Conservation (phyloP, 2,888 invertebrate genomes). For the Quadriops clusia region DNA sequence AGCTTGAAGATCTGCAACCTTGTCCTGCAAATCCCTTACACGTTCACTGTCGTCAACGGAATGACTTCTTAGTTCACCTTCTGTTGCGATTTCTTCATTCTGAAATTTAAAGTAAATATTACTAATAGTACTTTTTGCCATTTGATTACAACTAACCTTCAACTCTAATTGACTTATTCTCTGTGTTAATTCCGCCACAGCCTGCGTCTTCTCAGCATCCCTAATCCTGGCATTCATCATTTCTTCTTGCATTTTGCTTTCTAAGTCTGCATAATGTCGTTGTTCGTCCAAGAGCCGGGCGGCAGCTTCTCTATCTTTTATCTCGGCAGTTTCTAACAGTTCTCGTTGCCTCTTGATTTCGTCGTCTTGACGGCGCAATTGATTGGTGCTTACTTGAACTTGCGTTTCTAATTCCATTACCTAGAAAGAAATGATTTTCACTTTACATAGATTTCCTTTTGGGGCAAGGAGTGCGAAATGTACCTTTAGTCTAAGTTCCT, state of each 20-base stretch:
- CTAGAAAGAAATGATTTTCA: slow-evolving; percentile 29
- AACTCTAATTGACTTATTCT: slow-evolving; percentile 88
- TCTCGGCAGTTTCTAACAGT: slow-evolving; percentile 60
- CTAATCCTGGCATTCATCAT: slow-evolving; percentile 86
- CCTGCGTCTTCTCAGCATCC: slow-evolving; percentile 89
- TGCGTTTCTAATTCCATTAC: slow-evolving; percentile 95
- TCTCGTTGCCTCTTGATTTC: slow-evolving; percentile 77
- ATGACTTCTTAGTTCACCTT: slow-evolving; percentile 79
- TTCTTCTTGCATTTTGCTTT: slow-evolving; percentile 70
- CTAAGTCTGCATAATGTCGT: slow-evolving; percentile 58
- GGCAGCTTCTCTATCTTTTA: slow-evolving; percentile 62
- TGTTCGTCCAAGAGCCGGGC: slow-evolving; percentile 73
- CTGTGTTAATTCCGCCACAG: slow-evolving; percentile 84
- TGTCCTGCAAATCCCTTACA: slow-evolving; percentile 82
- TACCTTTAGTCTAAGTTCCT: slow-evolving; percentile 86
- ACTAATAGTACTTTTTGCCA: background rate
- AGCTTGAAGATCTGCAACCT: slow-evolving; percentile 83
- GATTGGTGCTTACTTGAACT: slow-evolving; percentile 81
- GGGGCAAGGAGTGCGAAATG: slow-evolving; percentile 16
- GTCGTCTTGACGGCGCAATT: slow-evolving; percentile 83
- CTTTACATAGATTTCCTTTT: background rate
- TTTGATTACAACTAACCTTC: slow-evolving; percentile 47
- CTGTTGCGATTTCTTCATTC: slow-evolving; percentile 92
- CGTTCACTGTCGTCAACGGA: slow-evolving; percentile 71
- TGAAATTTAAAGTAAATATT: slow-evolving; percentile 32